Evolutionary conservation across 2,888 invertebrate genomes (phyloP), one percentile per base, ranked within the genome.

Genomic region (Drosophila maculinotata): DNA sequence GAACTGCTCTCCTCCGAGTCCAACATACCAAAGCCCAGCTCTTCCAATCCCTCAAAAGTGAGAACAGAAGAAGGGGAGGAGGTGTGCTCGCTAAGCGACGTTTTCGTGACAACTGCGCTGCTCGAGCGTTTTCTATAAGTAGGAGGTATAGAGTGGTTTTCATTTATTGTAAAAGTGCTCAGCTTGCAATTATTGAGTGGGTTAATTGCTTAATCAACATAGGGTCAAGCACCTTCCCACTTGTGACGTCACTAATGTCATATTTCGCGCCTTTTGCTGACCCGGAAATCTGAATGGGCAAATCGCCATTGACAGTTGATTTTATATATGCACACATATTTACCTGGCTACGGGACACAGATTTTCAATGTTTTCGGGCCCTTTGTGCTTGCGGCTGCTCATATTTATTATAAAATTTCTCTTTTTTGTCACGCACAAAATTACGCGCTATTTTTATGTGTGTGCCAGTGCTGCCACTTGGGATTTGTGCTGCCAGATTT

Each of bases 1-100:
- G 91, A 92, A 9, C 90, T 90, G 47, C 90, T 89, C 62, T 92
- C 92, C 66, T 93, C 93, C 9, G 93, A 92, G 49, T 93, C 93
- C 45, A 94, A 87, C 91, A 94, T 93, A 17, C 93, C 92, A 15
- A 94, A 93, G 39, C 94, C 94, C 92, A 93, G 93, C 76, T 94
- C 94, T 72, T 93, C 89, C 25, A 91, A 82, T 38, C 73, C 64
- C 48, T 85, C 86, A 56, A 39, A 76, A 3, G 87, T 80, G 1
- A 85, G 72, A 39, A 64, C 72, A 1, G 84, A 82, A 1, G 84
- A 82, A 6, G 84, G 84, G 4, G 84, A 85, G 9, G 87, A 87
- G n/a, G 82, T 59, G 65, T 80, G 70, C 26, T 87, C 84, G 79
- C 69, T 70, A n/a, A 45, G 52, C 14, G 78, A 64, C 41, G 83